phyloP scores from a whole-genome alignment of 1,140 invertebrate genomes.

The Zophobas atratus region DNA sequence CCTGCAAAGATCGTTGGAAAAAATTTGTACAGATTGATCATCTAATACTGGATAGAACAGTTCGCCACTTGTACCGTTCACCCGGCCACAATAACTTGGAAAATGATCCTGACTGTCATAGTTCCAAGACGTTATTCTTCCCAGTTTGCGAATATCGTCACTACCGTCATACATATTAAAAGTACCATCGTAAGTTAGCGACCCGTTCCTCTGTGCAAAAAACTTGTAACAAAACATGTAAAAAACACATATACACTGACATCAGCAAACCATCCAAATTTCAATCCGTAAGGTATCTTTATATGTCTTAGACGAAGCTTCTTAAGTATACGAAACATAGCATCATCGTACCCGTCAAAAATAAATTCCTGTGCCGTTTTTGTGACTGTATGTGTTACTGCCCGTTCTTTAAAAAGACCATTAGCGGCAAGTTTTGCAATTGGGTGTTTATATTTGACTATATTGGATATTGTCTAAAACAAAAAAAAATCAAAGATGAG shows the following conservation, averaged over 20 bases:
- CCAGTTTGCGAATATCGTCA: conserved; percentile 75
- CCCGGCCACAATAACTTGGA: conserved; percentile 73
- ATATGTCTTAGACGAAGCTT: conserved; percentile 71
- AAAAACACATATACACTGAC: conserved; percentile 64
- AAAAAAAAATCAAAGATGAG: conserved; percentile 9
- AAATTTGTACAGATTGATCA: conserved; percentile 73
- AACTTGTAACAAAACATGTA: conserved; percentile 20
- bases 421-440: conserved; percentile 71
- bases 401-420: conserved; percentile 70
- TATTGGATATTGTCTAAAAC: conserved; percentile 77
- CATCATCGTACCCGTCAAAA: conserved; percentile 84
- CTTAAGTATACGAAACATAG: conserved; percentile 74
- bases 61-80: conserved; percentile 83
- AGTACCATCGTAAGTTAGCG: conserved; percentile 77
- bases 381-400: conserved; percentile 73
- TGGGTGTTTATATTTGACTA: conserved; percentile 69
- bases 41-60: conserved; percentile 80
- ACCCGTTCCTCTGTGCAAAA: conserved; percentile 17
- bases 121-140: conserved; percentile 79
- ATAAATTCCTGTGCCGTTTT: conserved; percentile 78
- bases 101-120: conserved; percentile 73
- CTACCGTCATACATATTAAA: conserved; percentile 83
- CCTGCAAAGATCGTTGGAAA: conserved; percentile 82
- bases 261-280: conserved; percentile 85
- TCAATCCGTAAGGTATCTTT: conserved; percentile 74